A percentile compares a stretch with the other conserved stretches of the same genome.
Evolutionary conservation across 92 coral and sea anemone genomes (phyloP).

Genomic region (Meandrina meandrites): DNA sequence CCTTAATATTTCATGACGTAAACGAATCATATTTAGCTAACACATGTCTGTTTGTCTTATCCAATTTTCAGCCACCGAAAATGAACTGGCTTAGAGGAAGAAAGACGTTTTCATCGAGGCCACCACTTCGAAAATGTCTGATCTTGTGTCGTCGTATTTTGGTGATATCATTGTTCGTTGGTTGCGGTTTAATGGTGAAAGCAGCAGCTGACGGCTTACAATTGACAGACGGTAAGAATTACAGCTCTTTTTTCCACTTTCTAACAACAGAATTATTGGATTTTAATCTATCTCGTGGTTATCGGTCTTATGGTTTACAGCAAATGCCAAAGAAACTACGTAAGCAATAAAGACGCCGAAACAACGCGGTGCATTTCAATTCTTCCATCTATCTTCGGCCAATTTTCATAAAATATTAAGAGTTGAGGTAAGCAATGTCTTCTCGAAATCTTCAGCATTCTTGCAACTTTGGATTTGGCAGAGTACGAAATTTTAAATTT

Average conservation of each 20-base stretch:
- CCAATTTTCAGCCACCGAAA: slow-evolving; percentile 31
- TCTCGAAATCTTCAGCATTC: not conserved
- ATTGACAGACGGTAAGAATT: slow-evolving; percentile 71
- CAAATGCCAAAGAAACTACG: not conserved
- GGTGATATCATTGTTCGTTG: slow-evolving; percentile 74
- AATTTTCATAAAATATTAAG: slow-evolving; percentile 49
- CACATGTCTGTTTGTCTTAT: slow-evolving; percentile 33
- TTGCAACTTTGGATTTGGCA: not conserved
- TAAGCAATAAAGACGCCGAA: not conserved
- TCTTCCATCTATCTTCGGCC: slow-evolving; percentile 33
- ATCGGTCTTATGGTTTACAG: slow-evolving; percentile 2
- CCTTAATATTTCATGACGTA: slow-evolving; percentile 44
- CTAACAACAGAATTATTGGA: slow-evolving; percentile 17
- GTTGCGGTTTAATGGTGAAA: slow-evolving; percentile 85
- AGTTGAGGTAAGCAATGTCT: slow-evolving; percentile 29
- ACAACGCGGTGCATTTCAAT: slow-evolving; percentile 1
- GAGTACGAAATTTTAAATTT: not conserved
- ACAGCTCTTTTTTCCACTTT: not conserved
- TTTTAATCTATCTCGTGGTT: not conserved
- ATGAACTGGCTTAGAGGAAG: slow-evolving; percentile 69
- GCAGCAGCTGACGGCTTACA: slow-evolving; percentile 59
- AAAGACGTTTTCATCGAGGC: slow-evolving; percentile 54
- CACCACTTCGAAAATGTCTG: slow-evolving; percentile 62
- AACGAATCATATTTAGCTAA: slow-evolving; percentile 35
- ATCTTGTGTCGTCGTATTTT: slow-evolving; percentile 68